phyloP scores from a whole-genome alignment of 1,140 invertebrate species.

The Brachionus manjavacas region DNA sequence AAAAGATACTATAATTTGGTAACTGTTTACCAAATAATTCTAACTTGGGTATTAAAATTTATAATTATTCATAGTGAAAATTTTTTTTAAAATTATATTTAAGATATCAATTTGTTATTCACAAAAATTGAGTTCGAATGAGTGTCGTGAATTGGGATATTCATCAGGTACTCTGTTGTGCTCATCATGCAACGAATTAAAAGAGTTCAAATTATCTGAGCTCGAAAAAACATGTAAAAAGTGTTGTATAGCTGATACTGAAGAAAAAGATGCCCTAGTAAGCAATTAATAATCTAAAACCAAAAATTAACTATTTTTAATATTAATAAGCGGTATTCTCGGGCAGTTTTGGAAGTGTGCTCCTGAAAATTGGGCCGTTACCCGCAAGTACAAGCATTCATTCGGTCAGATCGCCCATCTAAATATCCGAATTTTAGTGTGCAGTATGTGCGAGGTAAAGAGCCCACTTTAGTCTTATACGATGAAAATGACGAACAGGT shows the following conservation, averaged over 20 bases:
- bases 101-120: slow-evolving; percentile 22
- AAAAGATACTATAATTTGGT: slow-evolving; percentile 14
- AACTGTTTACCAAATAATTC: slow-evolving; percentile 20
- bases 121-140: slow-evolving; percentile 4
- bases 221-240: slow-evolving; percentile 69
- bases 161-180: slow-evolving; percentile 68
- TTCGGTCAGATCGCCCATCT: slow-evolving; percentile 76
- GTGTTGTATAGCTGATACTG: slow-evolving; percentile 65
- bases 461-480: slow-evolving; percentile 83
- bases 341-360: slow-evolving; percentile 81
- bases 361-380: slow-evolving; percentile 90
- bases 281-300: background rate
- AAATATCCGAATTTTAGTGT: slow-evolving; percentile 83
- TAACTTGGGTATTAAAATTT: background rate
- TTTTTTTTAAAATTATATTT: background rate
- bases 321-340: slow-evolving; percentile 65
- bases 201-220: slow-evolving; percentile 68
- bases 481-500: slow-evolving; percentile 61
- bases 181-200: slow-evolving; percentile 77
- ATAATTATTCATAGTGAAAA: background rate
- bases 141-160: slow-evolving; percentile 42
- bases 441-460: slow-evolving; percentile 79
- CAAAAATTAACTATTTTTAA: slow-evolving; percentile 27
- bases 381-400: slow-evolving; percentile 78
- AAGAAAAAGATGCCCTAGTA: slow-evolving; percentile 46